A percentile compares a stretch with the other conserved stretches of the same genome.
Conservation (phyloP, 2,888 invertebrate species). For the Nomada ferruginata region DNA sequence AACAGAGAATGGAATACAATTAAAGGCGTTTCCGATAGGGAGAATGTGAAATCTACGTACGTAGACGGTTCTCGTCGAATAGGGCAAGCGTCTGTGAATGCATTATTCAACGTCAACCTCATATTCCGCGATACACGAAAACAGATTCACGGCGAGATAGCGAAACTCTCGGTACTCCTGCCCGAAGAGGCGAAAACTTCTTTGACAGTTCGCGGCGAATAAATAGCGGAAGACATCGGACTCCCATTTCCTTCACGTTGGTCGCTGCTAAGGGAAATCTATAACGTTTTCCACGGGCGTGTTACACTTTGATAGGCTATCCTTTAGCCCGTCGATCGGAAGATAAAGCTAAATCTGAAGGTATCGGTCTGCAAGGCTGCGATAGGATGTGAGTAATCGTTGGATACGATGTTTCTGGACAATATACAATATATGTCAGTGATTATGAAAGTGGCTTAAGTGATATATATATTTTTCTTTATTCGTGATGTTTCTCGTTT, state of each 20-base stretch:
- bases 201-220: slow-evolving; percentile 46
- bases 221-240: slow-evolving; percentile 38
- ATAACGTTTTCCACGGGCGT: slow-evolving; percentile 25
- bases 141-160: slow-evolving; percentile 47
- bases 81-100: slow-evolving; percentile 26
- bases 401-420: neutral
- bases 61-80: neutral
- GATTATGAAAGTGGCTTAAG: too few species aligned
- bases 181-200: slow-evolving; percentile 23
- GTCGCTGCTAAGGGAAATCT: slow-evolving; percentile 30
- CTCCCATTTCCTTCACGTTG: slow-evolving; percentile 33
- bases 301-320: slow-evolving; percentile 52
- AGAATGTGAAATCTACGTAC: slow-evolving; percentile 4
- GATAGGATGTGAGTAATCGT: slow-evolving; percentile 39
- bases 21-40: slow-evolving; percentile 39
- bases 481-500: too few species aligned
- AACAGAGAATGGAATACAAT: slow-evolving; percentile 30
- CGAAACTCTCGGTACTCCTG: slow-evolving; percentile 36
- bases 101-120: slow-evolving; percentile 61
- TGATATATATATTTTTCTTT: too few species aligned
- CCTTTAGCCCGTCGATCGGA: slow-evolving; percentile 35
- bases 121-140: slow-evolving; percentile 54
- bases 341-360: slow-evolving; percentile 40
- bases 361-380: neutral
- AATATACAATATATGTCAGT: slow-evolving; percentile 13